Conservation (phyloP, 2,888 invertebrate species). For the Thymelicus sylvestris region DNA sequence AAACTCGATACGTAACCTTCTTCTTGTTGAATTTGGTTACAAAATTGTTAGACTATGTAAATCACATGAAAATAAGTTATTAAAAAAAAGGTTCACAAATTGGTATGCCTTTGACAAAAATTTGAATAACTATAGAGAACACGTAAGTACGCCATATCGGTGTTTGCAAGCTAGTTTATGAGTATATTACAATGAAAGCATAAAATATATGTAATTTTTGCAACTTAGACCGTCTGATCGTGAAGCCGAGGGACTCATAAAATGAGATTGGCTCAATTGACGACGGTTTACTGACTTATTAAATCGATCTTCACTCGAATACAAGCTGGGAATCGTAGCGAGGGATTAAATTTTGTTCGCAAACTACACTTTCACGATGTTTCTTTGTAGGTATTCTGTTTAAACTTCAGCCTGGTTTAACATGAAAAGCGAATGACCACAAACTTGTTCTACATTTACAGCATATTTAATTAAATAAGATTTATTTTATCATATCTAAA, state of each 20-base stretch:
- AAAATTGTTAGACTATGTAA: too few species aligned
- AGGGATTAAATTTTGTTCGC: slow-evolving; percentile 26
- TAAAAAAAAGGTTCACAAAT: neutral
- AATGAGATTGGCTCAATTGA: slow-evolving; percentile 69
- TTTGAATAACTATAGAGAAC: neutral
- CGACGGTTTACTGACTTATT: slow-evolving; percentile 79
- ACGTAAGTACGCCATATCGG: neutral
- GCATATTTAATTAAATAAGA: too few species aligned
- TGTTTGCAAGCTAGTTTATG: slow-evolving; percentile 9
- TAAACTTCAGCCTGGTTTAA: neutral
- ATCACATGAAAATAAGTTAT: too few species aligned
- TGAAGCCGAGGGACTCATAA: slow-evolving; percentile 73
- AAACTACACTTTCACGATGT: slow-evolving; percentile 26
- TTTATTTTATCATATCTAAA: too few species aligned
- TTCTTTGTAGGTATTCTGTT: slow-evolving; percentile 15
- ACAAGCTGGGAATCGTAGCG: slow-evolving; percentile 44
- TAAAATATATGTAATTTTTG: slow-evolving; percentile 33
- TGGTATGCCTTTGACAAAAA: neutral
- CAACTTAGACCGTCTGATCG: slow-evolving; percentile 52
- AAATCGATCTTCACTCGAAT: slow-evolving; percentile 74
- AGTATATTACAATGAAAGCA: slow-evolving; percentile 14
- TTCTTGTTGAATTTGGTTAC: too few species aligned
- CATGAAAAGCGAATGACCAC: neutral
- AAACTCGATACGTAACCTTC: too few species aligned
- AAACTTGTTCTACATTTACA: neutral